Evolutionary conservation across 1,140 invertebrate species (phyloP).

Genomic region (Trichogramma pretiosum): DNA sequence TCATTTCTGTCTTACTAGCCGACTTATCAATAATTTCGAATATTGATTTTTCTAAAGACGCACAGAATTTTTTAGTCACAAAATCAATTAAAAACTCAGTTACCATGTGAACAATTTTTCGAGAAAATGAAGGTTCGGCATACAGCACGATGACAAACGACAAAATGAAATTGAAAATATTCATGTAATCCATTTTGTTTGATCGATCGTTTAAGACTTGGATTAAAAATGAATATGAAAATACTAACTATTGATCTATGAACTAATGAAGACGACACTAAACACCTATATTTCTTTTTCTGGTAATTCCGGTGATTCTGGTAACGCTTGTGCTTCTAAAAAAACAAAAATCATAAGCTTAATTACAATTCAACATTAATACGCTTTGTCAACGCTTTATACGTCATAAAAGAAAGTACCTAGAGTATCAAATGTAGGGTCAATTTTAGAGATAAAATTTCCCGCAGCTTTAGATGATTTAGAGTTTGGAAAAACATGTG

Average conservation of each 20-base stretch:
- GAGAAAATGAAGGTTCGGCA: constrained; percentile 4
- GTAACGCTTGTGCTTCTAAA: not conserved
- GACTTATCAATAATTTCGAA: constrained; percentile 2
- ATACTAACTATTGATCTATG: not conserved
- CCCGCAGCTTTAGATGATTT: not conserved
- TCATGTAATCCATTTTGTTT: constrained; percentile 5
- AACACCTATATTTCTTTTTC: not conserved
- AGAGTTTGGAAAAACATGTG: not conserved
- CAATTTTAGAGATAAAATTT: constrained; percentile 1
- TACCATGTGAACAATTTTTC: constrained; percentile 5
- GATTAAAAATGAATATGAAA: not conserved
- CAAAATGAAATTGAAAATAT: constrained; percentile 4
- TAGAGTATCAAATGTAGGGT: not conserved
- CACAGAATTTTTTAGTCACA: constrained; percentile 1
- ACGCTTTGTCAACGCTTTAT: not conserved
- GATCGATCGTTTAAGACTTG: not conserved
- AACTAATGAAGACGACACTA: not conserved
- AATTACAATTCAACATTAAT: not conserved
- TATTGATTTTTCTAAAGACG: not conserved
- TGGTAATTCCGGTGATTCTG: no score
- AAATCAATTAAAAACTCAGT: constrained; percentile 7
- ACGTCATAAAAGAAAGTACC: not conserved
- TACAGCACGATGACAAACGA: constrained; percentile 8
- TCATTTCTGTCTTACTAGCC: not conserved
- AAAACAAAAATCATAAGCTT: not conserved